Evolutionary conservation across 2,797 vertebrate species (phyloP).

Genomic region (Adrianichthys oophorus): DNA sequence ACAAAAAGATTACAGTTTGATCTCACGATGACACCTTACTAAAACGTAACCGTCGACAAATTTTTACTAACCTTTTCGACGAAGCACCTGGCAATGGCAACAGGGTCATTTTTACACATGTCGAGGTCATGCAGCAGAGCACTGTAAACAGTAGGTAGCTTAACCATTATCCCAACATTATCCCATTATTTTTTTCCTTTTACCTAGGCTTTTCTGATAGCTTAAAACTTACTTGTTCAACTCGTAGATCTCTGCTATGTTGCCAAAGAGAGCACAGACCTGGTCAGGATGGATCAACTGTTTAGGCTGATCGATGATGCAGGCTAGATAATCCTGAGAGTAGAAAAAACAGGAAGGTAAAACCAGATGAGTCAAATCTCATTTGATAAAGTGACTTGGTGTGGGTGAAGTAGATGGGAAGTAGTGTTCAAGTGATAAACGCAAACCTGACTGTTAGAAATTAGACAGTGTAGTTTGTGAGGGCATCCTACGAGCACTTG

Average conservation of each 20-base stretch:
- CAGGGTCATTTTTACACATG: slow-evolving; percentile 85
- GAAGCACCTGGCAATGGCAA: slow-evolving; percentile 90
- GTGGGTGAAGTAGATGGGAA: no score
- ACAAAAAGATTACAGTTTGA: neutral
- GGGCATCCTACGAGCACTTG: no score
- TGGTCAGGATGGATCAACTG: slow-evolving; percentile 85
- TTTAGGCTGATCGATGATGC: slow-evolving; percentile 86
- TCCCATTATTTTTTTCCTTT: no score
- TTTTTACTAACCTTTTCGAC: slow-evolving; percentile 83
- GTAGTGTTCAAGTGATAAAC: no score
- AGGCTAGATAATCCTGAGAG: slow-evolving; percentile 38
- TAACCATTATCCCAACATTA: neutral
- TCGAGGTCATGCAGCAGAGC: slow-evolving; percentile 91
- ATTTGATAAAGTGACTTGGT: no score
- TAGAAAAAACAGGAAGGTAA: neutral
- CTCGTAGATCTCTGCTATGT: slow-evolving; percentile 95
- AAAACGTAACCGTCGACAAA: neutral
- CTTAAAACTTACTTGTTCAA: slow-evolving; percentile 85
- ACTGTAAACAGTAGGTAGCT: slow-evolving; percentile 60
- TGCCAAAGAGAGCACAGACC: slow-evolving; percentile 92
- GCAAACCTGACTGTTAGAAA: no score
- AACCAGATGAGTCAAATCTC: neutral
- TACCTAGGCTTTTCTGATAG: no score
- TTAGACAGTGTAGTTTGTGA: no score
- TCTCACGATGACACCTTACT: neutral